Evolutionary conservation across 2,888 invertebrate species (phyloP).

Genomic region (Clostera curtula): DNA sequence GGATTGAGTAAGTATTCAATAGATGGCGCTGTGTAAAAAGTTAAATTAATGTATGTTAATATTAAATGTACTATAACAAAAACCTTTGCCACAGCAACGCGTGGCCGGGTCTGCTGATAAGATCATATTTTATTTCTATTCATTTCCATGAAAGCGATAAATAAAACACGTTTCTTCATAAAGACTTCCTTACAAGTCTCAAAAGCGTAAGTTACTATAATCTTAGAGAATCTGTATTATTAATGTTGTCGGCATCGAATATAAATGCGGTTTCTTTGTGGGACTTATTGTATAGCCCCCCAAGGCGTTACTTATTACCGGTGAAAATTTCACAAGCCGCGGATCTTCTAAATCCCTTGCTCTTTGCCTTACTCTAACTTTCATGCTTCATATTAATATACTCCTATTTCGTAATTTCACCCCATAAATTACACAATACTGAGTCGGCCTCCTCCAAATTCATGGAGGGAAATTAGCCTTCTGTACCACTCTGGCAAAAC

Average conservation of each 20-base stretch:
- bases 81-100: too few relatives aligned
- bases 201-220: constrained; percentile 33
- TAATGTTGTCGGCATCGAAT: constrained; percentile 40
- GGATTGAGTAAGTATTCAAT: too few relatives aligned
- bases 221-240: constrained; percentile 45
- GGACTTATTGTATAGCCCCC: constrained; percentile 42
- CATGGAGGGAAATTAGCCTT: too few relatives aligned
- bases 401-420: constrained; percentile 15
- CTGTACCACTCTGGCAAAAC: too few relatives aligned
- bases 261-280: constrained; percentile 40
- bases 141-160: too few relatives aligned
- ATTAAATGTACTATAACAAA: too few relatives aligned
- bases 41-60: too few relatives aligned
- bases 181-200: constrained; percentile 16
- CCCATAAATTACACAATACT: not conserved
- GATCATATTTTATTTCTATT: too few relatives aligned
- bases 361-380: constrained; percentile 21
- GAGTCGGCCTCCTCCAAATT: too few relatives aligned
- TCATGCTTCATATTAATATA: constrained; percentile 24
- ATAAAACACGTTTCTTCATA: constrained; percentile 15
- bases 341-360: constrained; percentile 34
- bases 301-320: constrained; percentile 42
- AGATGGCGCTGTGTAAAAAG: too few relatives aligned
- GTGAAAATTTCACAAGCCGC: constrained; percentile 33
- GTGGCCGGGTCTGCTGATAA: too few relatives aligned